Conservation (phyloP, 2,888 invertebrate species). For the Matsumyia berberina region DNA sequence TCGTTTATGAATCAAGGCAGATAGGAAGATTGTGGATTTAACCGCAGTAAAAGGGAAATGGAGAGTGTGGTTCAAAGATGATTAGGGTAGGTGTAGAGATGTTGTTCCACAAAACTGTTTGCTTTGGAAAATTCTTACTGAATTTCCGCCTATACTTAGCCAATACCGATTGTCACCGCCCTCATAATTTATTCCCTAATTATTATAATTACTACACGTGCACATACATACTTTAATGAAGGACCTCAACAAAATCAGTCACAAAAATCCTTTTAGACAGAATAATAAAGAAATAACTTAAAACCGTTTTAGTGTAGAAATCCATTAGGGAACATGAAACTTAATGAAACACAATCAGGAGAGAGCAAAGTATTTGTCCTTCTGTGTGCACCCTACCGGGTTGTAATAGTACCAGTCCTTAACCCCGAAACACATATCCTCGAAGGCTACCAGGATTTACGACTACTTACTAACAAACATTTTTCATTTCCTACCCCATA, state of each 20-base stretch:
- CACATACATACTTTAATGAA: too few relatives aligned
- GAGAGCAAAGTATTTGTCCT: slow-evolving; percentile 10
- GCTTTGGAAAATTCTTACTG: too few relatives aligned
- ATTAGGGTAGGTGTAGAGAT: too few relatives aligned
- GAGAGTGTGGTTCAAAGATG: too few relatives aligned
- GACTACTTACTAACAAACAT: slow-evolving; percentile 42
- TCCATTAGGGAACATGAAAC: slow-evolving; percentile 40
- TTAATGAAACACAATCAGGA: slow-evolving; percentile 33
- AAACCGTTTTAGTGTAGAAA: slow-evolving; percentile 27
- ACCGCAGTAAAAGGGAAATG: too few relatives aligned
- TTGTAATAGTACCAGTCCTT: slow-evolving; percentile 35
- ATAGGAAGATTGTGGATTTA: too few relatives aligned
- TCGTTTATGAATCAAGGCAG: neutral
- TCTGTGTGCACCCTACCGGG: slow-evolving; percentile 12
- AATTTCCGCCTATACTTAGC: too few relatives aligned
- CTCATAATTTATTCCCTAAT: too few relatives aligned
- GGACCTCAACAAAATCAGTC: neutral
- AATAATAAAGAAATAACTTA: slow-evolving; percentile 17
- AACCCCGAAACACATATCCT: slow-evolving; percentile 58
- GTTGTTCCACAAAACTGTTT: too few relatives aligned
- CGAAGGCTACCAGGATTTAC: slow-evolving; percentile 48
- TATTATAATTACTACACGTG: too few relatives aligned
- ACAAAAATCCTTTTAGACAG: neutral
- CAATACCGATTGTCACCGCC: too few relatives aligned
- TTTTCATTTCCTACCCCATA: slow-evolving; percentile 29